These are phyloP conservation scores for Yasuhikotakia modesta DNA, from an alignment of 2,797 vertebrate species.

Conservation along the genomic window DNA sequence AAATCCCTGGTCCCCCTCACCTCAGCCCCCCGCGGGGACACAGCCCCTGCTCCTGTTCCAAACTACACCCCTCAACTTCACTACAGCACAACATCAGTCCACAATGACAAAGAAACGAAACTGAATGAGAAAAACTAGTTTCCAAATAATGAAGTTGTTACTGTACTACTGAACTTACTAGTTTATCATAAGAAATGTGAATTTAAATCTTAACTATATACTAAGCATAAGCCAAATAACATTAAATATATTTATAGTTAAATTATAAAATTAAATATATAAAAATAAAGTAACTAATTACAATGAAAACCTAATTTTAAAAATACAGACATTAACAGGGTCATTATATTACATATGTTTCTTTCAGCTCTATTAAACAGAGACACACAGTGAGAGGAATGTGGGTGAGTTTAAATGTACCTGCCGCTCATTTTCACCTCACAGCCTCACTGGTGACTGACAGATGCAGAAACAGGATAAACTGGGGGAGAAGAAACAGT, in stretches of 20 bases:
- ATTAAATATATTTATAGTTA: not conserved
- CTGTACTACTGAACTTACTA: too few species aligned
- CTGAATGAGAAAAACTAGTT: too few species aligned
- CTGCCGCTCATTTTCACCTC: slow-evolving; percentile 9
- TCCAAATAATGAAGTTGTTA: not conserved
- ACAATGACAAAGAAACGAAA: not conserved
- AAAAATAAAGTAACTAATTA: not conserved
- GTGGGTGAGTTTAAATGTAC: slow-evolving; percentile 25
- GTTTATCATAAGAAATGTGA: too few species aligned
- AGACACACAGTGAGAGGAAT: not conserved
- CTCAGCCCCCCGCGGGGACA: slow-evolving; percentile 58
- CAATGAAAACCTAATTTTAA: not conserved
- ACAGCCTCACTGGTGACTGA: slow-evolving; percentile 63
- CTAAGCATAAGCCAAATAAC: not conserved
- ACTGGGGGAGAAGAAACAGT: slow-evolving; percentile 71
- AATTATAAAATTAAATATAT: too few species aligned
- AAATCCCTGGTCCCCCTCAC: slow-evolving; percentile 43
- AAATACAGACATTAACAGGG: not conserved
- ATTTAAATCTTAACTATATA: too few species aligned
- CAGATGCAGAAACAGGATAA: slow-evolving; percentile 78
- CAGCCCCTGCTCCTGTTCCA: slow-evolving; percentile 6
- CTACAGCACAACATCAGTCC: not conserved
- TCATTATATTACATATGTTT: not conserved
- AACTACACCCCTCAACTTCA: slow-evolving; percentile 11
- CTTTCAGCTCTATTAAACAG: not conserved